Evolutionary conservation across 2,113 vertebrate species (phyloP).

Genomic region (Acrocephalus arundinaceus): DNA sequence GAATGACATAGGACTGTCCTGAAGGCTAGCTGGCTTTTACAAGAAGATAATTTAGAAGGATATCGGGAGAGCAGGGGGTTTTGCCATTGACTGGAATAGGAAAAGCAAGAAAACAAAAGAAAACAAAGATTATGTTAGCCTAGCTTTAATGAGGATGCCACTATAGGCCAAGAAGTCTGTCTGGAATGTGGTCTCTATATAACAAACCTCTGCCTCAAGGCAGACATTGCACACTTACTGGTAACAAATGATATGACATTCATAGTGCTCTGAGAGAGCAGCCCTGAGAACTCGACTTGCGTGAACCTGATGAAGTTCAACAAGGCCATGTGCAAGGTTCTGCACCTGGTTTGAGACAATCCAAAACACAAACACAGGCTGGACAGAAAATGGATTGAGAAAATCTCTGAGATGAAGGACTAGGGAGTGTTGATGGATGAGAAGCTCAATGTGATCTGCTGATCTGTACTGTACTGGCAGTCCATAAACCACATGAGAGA

Average conservation of each 20-base stretch:
- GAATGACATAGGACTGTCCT: not conserved
- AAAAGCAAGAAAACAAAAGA: not conserved
- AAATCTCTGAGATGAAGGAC: not conserved
- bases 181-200: not conserved
- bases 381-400: not conserved
- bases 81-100: not conserved
- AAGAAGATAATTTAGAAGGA: not conserved
- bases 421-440: not conserved
- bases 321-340: not conserved
- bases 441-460: not conserved
- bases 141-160: not conserved
- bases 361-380: not conserved
- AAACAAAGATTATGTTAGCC: not conserved
- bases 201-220: not conserved
- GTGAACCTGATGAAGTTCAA: not conserved
- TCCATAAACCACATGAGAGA: not conserved
- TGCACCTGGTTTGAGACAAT: not conserved
- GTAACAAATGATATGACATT: not conserved
- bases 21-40: not conserved
- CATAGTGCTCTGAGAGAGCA: no score
- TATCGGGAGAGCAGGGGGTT: accelerated
- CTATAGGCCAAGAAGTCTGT: not conserved
- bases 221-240: not conserved
- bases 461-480: not conserved
- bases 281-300: not conserved